Evolutionary conservation across 2,797 vertebrate species (phyloP).

Genomic region (Ctenopoma kingsleyae): DNA sequence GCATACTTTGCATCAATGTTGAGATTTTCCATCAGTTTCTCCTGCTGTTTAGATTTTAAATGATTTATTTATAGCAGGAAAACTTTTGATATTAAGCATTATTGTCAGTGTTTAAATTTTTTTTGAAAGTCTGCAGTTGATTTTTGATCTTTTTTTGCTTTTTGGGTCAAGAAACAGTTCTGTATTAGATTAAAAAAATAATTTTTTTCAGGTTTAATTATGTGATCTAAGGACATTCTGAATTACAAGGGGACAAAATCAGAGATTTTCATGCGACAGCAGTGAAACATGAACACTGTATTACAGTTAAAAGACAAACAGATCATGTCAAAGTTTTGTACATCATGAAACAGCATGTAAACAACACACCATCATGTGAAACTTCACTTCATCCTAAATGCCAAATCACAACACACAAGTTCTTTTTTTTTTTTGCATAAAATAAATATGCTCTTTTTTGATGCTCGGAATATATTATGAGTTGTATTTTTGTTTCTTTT

Average conservation of each 20-base stretch:
- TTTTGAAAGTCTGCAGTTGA: background rate
- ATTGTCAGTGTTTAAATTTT: background rate
- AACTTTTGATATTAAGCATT: slow-evolving; percentile 1
- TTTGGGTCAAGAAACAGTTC: background rate
- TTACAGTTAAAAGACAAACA: slow-evolving; percentile 83
- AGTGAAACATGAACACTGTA: slow-evolving; percentile 79
- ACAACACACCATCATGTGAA: slow-evolving; percentile 43
- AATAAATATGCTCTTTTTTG: slow-evolving; percentile 85
- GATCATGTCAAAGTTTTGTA: slow-evolving; percentile 72
- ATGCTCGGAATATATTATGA: slow-evolving; percentile 82
- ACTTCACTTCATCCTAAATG: slow-evolving; percentile 73
- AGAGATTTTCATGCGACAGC: slow-evolving; percentile 58
- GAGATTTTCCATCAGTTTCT: slow-evolving; percentile 1
- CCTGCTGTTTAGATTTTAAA: background rate
- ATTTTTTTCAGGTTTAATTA: background rate
- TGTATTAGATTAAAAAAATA: background rate
- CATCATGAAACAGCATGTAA: slow-evolving; percentile 37
- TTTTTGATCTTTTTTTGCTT: background rate
- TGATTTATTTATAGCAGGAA: background rate
- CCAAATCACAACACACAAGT: slow-evolving; percentile 57
- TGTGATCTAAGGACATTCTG: background rate
- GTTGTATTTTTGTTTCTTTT: slow-evolving; percentile 58
- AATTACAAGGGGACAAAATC: background rate
- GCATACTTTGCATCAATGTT: slow-evolving; percentile 13
- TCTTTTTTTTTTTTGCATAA: slow-evolving; percentile 78